Base-by-base conservation (phyloP, 2,888 invertebrate species). In the Agrotis segetum region DNA sequence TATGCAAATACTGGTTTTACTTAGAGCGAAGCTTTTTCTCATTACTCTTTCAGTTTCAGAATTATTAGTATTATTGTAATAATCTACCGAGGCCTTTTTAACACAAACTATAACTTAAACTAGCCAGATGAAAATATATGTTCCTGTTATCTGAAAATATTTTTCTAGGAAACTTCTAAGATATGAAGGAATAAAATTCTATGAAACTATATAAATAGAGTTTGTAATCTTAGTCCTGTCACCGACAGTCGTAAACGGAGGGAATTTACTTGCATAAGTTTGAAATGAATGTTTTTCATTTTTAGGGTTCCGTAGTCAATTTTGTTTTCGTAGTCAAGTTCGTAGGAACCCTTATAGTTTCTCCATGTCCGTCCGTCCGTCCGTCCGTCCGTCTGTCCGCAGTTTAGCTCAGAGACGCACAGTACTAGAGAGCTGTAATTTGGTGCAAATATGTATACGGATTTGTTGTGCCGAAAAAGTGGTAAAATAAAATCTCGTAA, bases 241-340 rank as follows among this genome's bases (percentile, higher is more conserved):
- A 59, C 44, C 56, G 62, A 71, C 44, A 47, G 72, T 79, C 71
- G 69, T 76, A 77, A 83, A 81, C 47, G 66, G 34, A 62, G 60
- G 46, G 61, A 79, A 81, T 80, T 85, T 83, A 74, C 73, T 85
- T 52, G 67, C 66, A 49, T 78, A 85, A 84, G 72, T 83, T 81
- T 62, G 46, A 53, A 74, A 73, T 73, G 40, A 82, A 75, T 71
- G 81, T 63, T 68, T 83, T 79, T 73, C 67, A 64, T 65, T 67
- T 82, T n/a, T n/a, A n/a, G n/a, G n/a, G n/a, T n/a, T n/a, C n/a
- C n/a, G n/a, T n/a, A n/a, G n/a, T n/a, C n/a, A n/a, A n/a, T n/a
- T n/a, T n/a, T n/a, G n/a, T n/a, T n/a, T n/a, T n/a, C n/a, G n/a
- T n/a, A n/a, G n/a, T n/a, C n/a, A n/a, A n/a, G n/a, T n/a, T n/a